phyloP scores from a whole-genome alignment of 2,113 vertebrate species.

The Colinus virginianus region DNA sequence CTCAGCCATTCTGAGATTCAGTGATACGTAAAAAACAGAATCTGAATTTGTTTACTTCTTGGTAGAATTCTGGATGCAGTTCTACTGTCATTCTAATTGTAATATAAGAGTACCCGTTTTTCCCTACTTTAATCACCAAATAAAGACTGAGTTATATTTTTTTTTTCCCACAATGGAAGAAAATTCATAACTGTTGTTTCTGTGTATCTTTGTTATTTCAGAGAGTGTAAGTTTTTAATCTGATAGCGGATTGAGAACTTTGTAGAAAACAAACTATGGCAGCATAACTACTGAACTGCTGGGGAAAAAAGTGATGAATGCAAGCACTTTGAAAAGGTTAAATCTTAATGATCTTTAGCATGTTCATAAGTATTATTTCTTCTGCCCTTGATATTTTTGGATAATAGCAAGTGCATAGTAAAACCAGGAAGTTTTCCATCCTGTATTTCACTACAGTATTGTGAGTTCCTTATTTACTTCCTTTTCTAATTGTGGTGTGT shows the following conservation, averaged over 20 bases:
- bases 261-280: neutral
- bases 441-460: neutral
- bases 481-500: neutral
- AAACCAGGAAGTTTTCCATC: neutral
- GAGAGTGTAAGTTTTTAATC: neutral
- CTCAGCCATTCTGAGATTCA: neutral
- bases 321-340: neutral
- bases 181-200: neutral
- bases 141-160: neutral
- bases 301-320: neutral
- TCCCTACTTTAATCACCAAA: neutral
- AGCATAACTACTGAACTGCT: neutral
- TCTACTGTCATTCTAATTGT: neutral
- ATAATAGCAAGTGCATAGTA: neutral
- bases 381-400: neutral
- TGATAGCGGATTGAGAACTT: neutral
- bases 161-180: too few species aligned
- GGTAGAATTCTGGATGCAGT: neutral
- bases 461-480: neutral
- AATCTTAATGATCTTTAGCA: neutral
- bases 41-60: neutral
- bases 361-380: neutral
- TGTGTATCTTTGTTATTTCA: neutral
- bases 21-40: neutral
- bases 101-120: neutral